phyloP scores from a whole-genome alignment of 2,888 invertebrate species.

The Malachius bipustulatus region DNA sequence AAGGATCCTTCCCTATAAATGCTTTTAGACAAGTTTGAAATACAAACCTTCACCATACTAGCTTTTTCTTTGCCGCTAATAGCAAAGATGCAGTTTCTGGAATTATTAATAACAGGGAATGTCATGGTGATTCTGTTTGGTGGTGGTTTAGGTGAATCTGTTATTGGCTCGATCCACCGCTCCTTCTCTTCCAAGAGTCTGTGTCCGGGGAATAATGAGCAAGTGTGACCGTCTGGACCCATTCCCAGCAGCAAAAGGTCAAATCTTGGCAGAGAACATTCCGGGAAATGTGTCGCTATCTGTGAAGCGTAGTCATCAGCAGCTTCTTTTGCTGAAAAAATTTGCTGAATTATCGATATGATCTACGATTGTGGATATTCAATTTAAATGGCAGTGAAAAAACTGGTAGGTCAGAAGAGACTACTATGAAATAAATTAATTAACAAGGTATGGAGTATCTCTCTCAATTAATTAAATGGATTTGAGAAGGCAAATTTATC shows the following conservation, averaged over 20 bases:
- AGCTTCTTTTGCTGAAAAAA: conserved; percentile 53
- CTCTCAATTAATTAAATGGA: too few relatives aligned
- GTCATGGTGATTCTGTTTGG: conserved; percentile 84
- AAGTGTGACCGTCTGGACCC: conserved; percentile 98
- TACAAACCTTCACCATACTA: conserved; percentile 65
- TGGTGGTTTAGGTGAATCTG: conserved; percentile 95
- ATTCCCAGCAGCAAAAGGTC: conserved; percentile 87
- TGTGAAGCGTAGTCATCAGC: conserved; percentile 63
- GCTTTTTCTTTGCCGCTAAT: conserved; percentile 78
- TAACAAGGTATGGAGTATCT: too few relatives aligned
- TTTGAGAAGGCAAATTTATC: too few relatives aligned
- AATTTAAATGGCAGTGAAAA: too few relatives aligned
- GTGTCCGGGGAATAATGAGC: conserved; percentile 88
- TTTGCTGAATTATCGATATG: too few relatives aligned
- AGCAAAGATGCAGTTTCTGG: conserved; percentile 72
- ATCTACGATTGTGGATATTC: too few relatives aligned
- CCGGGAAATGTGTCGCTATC: conserved; percentile 48
- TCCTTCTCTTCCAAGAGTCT: conserved; percentile 48
- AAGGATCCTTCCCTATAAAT: too few relatives aligned
- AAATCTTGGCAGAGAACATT: conserved; percentile 52
- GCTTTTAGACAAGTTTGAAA: too few relatives aligned
- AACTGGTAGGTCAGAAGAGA: too few relatives aligned
- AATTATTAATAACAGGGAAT: conserved; percentile 78
- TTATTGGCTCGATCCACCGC: conserved; percentile 68
- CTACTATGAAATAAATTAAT: too few relatives aligned